Base-by-base conservation (phyloP, 2,888 invertebrate genomes). In the Trachelus tabidus region DNA sequence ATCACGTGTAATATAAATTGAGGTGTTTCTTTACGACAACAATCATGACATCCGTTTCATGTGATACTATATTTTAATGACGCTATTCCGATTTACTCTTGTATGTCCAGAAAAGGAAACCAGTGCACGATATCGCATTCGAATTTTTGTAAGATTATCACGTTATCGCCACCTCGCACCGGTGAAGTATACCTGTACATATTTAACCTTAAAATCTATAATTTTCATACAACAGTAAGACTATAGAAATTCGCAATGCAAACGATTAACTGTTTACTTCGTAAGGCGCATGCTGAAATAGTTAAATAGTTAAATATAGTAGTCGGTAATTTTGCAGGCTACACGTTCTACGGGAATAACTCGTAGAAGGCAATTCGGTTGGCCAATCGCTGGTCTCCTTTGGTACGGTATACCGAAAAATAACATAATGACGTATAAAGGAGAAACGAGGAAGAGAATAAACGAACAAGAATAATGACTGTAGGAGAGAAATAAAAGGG, bases 401-500 rank as follows among this genome's bases (percentile, higher is more conserved):
- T 56, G 9, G 2, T 56, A 56, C 1, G 9, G 23, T 9, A 6
- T 56, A 9, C 9, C 9, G 56, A 56, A 23, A 9, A 56, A 23
- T 56, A 23, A 9, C 23, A 2, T 56, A 11, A 1, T 2, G 23
- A 15, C 56, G 23, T 23, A 23, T 9, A 9, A 56, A 56, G 56
- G 56, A 23, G 23, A 23, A 56, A 23, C 56, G 23, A 23, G 56
- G 56, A 56, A 56, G 56, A 56, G 56, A 56, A 40, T 40, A 40
- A 40, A 40, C 9, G 40, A 23, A 40, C 15, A 40, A 40, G 40
- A 40, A 56, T 56, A 23, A 56, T 56, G 23, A 23, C 56, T 56
- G 23, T 23, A 23, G 56, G 56, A 23, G 23, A 15, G 23, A 23
- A 69, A 35, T 69, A 56, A 68, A 68, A 79, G 75, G 68, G 77